Evolutionary conservation across 2,797 vertebrate genomes (phyloP), one percentile per base, ranked within the genome.

Genomic region (Sparus aurata): DNA sequence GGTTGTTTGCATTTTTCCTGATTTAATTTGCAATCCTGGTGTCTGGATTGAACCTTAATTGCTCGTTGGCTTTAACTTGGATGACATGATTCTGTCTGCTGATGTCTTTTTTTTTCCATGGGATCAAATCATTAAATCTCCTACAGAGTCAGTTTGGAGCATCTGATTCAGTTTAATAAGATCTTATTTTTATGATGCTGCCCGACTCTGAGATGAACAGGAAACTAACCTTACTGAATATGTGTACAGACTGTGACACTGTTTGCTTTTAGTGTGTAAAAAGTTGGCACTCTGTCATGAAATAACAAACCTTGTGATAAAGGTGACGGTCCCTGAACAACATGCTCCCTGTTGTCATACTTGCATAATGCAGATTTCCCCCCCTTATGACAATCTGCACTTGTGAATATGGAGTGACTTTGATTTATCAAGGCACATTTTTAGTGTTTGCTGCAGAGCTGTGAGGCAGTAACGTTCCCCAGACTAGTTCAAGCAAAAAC

Each of bases 401-500:
- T 38, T 50, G n/a, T 30, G 5, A 62, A 13, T 2, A 18, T 16
- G 8, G n/a, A 10, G 58, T 10, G 15, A 59, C 43, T 52, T 55
- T 49, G 59, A 53, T 69, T 62, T 7, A 60, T 67, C 54, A 22
- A 79, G 57, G 67, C 55, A 63, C 67, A 22, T 30, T 47, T 49
- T 78, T 23, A 43, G 57, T 61, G 83, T 83, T 67, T 73, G 69
- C 70, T 55, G 61, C 59, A 64, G 13, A 47, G 77, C 60, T 69
- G 73, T 50, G 16, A 73, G 71, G 60, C 30, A 34, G 47, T 50
- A 47, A 77, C 46, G 12, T 57, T 77, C 54, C 68, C 52, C 63
- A 30, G 20, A 70, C 75, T 52, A 58, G 73, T 66, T 88, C 38
- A 60, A 82, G 67, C 73, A 85, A 80, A 83, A 88, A 76, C 50